phyloP scores from a whole-genome alignment of 2,797 vertebrate species.

The Rhinichthys osculus region DNA sequence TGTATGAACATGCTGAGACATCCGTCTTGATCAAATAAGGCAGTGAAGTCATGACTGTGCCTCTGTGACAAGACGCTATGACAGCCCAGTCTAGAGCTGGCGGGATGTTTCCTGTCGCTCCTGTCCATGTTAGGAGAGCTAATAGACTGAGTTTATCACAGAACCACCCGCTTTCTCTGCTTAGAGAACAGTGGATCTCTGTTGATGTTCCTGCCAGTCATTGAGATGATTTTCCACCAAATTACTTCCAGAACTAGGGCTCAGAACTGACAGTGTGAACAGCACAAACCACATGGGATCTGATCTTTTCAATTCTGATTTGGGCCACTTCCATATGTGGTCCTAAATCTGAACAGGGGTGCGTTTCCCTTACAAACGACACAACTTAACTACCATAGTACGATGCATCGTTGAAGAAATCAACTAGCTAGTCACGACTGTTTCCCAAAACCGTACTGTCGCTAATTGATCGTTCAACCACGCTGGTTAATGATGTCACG shows the following conservation, averaged over 20 bases:
- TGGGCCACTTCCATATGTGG: too few species aligned
- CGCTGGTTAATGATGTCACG: too few species aligned
- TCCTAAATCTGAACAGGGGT: too few species aligned
- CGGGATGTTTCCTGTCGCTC: slow-evolving; percentile 18
- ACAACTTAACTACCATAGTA: too few species aligned
- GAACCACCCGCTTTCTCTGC: background rate
- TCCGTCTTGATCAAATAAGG: slow-evolving; percentile 58
- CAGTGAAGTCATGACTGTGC: slow-evolving; percentile 38
- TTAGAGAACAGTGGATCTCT: background rate
- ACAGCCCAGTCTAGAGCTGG: slow-evolving; percentile 31
- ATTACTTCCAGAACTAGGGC: background rate
- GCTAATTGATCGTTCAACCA: too few species aligned
- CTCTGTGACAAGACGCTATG: slow-evolving; percentile 29
- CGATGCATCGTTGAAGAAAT: too few species aligned
- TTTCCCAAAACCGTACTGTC: too few species aligned
- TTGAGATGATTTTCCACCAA: slow-evolving; percentile 1
- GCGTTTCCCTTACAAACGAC: too few species aligned
- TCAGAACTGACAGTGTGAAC: too few species aligned
- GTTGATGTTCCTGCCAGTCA: slow-evolving; percentile 13
- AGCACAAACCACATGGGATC: too few species aligned
- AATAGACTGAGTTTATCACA: slow-evolving; percentile 27
- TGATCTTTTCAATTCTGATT: too few species aligned
- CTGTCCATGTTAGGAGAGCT: slow-evolving; percentile 31
- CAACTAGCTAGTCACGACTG: too few species aligned
- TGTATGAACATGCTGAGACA: slow-evolving; percentile 22